A percentile compares a stretch with the other conserved stretches of the same genome.
Conservation (phyloP, 2,797 vertebrate genomes). For the Tolypeutes matacus region DNA sequence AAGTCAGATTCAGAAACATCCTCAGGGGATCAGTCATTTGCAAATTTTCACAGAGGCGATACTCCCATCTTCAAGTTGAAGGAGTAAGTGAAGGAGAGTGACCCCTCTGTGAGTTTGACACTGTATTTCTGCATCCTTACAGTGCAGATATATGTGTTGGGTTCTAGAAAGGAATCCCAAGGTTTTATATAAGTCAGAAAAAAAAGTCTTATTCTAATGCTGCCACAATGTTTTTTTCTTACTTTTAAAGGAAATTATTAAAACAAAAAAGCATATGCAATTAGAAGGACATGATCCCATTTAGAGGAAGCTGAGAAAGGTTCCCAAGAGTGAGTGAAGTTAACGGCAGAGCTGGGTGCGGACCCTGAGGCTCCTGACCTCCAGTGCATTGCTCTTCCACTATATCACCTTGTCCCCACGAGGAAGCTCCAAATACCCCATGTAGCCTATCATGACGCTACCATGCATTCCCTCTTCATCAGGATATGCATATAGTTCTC, state of each 20-base stretch:
- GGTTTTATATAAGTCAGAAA: background rate
- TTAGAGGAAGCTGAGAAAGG: background rate
- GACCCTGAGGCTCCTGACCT: background rate
- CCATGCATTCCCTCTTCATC: background rate
- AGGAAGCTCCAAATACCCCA: background rate
- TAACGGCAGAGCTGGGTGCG: background rate
- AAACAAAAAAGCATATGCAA: background rate
- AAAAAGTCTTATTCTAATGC: background rate
- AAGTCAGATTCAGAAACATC: background rate
- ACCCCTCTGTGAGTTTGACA: background rate
- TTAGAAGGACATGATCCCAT: background rate
- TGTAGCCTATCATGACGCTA: no score
- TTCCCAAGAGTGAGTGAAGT: background rate
- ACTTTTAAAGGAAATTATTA: background rate
- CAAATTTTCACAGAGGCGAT: background rate
- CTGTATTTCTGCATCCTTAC: background rate
- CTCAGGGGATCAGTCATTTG: background rate
- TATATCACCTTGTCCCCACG: background rate
- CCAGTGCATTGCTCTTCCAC: background rate
- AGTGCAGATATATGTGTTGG: background rate
- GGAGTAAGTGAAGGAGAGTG: background rate
- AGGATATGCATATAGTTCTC: background rate
- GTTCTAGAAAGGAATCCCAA: background rate
- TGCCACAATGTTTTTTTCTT: background rate
- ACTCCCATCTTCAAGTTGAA: background rate